Percentiles rank a stretch among this genome's conserved stretches.
phyloP scores from a whole-genome alignment of 2,888 invertebrate species.

The Drosophila formosana region DNA sequence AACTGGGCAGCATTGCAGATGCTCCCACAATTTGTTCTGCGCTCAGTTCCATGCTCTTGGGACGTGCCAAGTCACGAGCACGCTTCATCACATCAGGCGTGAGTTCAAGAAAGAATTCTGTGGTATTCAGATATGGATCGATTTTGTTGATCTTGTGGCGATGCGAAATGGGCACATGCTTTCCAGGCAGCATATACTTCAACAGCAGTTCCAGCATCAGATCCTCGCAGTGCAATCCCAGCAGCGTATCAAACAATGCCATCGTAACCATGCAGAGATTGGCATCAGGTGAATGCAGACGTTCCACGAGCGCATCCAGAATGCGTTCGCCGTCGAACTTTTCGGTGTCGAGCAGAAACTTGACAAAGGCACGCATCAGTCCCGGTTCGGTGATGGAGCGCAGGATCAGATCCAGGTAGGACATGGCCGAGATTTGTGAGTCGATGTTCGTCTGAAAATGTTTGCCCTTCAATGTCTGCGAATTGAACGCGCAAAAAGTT shows the following conservation, averaged over 20 bases:
- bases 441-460: conserved; percentile 92
- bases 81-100: conserved; percentile 87
- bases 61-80: conserved; percentile 81
- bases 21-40: conserved; percentile 17
- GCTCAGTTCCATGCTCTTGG: conserved; percentile 72
- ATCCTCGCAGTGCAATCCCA: conserved; percentile 97
- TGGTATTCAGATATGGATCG: conserved; percentile 90
- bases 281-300: conserved; percentile 90
- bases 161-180: conserved; percentile 91
- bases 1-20: conserved; percentile 61
- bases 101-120: conserved; percentile 91
- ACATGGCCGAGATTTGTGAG: conserved; percentile 96
- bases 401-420: conserved; percentile 95
- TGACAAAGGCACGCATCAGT: conserved; percentile 92
- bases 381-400: conserved; percentile 94
- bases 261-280: conserved; percentile 95
- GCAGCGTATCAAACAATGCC: conserved; percentile 94
- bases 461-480: conserved; percentile 86
- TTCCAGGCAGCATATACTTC: conserved; percentile 92
- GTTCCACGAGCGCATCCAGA: conserved; percentile 92
- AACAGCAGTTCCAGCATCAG: conserved; percentile 96
- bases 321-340: conserved; percentile 94
- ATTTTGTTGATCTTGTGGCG: conserved; percentile 89
- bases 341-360: conserved; percentile 92
- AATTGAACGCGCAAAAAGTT: conserved; percentile 80